Conservation (phyloP, 2,113 vertebrate species). For the Lipotes vexillifer region DNA sequence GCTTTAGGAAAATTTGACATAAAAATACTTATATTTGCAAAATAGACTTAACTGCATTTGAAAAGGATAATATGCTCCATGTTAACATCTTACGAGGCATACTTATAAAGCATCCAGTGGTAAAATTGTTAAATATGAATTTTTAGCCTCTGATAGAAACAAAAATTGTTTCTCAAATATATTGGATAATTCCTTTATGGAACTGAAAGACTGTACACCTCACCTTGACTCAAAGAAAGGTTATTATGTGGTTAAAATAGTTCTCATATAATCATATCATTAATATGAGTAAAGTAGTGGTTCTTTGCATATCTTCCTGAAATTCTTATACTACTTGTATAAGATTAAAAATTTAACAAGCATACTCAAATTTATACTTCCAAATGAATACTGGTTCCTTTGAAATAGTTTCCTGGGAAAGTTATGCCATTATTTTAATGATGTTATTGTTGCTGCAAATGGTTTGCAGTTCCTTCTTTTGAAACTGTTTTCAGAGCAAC, state of each 20-base stretch:
- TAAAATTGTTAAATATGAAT: not conserved
- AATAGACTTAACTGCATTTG: not conserved
- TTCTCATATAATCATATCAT: not conserved
- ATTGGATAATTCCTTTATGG: not conserved
- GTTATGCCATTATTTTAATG: not conserved
- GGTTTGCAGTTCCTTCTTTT: not conserved
- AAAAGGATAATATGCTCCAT: not conserved
- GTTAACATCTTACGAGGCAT: not conserved
- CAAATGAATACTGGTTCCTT: not conserved
- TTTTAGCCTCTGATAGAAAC: conserved; percentile 14
- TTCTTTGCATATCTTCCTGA: not conserved
- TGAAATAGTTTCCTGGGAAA: not conserved
- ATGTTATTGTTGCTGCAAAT: not conserved
- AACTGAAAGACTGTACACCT: not conserved
- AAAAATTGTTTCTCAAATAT: conserved; percentile 1
- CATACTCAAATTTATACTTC: not conserved
- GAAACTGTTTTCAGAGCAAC: not conserved
- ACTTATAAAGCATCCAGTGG: not conserved
- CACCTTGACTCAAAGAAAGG: not conserved
- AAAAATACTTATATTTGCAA: not conserved
- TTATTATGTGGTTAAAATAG: not conserved
- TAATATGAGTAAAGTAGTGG: not conserved
- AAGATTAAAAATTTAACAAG: not conserved
- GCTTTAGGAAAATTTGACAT: not conserved
- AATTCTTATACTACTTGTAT: not conserved